These are phyloP conservation scores for Sarcophaga caerulescens DNA, from an alignment of 2,888 invertebrate genomes.

Conservation along the genomic window DNA sequence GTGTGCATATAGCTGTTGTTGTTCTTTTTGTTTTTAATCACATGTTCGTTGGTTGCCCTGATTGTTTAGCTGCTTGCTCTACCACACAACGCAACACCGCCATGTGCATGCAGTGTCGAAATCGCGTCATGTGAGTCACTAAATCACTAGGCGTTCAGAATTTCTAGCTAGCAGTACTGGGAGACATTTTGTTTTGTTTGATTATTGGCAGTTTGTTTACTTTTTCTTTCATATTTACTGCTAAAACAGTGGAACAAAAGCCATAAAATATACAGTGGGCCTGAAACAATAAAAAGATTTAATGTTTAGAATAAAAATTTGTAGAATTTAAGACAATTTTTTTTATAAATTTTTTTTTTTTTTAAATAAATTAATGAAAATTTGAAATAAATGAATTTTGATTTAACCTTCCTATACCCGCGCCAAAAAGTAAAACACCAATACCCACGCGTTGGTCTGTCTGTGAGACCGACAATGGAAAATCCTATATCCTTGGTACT, in stretches of 20 bases:
- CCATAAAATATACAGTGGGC: slow-evolving; percentile 4
- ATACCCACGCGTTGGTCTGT: too few species aligned
- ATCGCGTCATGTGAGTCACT: slow-evolving; percentile 81
- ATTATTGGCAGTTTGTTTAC: slow-evolving; percentile 28
- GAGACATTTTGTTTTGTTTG: slow-evolving; percentile 61
- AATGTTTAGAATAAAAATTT: neutral
- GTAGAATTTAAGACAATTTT: neutral
- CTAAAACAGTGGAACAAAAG: neutral
- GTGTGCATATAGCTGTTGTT: neutral
- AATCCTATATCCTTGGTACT: too few species aligned
- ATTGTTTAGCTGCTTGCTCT: slow-evolving; percentile 30
- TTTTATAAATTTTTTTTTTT: too few species aligned
- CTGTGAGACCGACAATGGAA: too few species aligned
- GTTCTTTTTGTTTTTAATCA: slow-evolving; percentile 22
- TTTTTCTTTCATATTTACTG: neutral
- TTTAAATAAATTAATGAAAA: too few species aligned
- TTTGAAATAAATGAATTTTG: too few species aligned
- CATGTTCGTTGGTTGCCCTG: slow-evolving; percentile 65
- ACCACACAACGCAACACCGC: slow-evolving; percentile 57
- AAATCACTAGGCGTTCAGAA: slow-evolving; percentile 76
- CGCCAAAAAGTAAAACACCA: too few species aligned
- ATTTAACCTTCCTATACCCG: too few species aligned
- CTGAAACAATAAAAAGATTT: too few species aligned
- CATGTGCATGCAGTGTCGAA: slow-evolving; percentile 71
- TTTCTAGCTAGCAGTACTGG: slow-evolving; percentile 20